Conservation (phyloP, 1,140 invertebrate genomes). For the Chironomus striatipennis region DNA sequence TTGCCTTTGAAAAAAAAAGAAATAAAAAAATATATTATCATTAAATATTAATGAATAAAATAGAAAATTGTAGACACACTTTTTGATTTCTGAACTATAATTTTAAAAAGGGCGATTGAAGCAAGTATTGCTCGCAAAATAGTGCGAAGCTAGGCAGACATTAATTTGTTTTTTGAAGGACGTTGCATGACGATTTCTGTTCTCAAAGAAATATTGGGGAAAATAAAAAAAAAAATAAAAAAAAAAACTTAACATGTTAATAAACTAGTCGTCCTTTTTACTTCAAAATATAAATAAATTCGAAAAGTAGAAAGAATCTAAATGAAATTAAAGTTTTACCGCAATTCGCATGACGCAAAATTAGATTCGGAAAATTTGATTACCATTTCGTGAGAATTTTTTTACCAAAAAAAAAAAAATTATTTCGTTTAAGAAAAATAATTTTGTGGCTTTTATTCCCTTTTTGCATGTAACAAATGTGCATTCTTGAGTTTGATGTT, state of each 20-base stretch:
- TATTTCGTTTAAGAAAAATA: not conserved
- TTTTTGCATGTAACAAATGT: constrained; percentile 9
- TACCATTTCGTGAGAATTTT: constrained; percentile 20
- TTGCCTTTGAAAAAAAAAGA: not conserved
- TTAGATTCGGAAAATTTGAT: constrained; percentile 22
- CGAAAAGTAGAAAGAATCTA: not conserved
- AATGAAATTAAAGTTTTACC: constrained; percentile 14
- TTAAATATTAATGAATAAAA: not conserved
- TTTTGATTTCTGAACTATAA: not conserved
- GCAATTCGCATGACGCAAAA: constrained; percentile 6
- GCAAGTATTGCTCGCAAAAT: constrained; percentile 10
- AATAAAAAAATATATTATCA: not conserved
- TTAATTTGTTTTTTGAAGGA: constrained; percentile 18
- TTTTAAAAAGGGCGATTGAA: not conserved
- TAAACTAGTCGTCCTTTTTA: not conserved
- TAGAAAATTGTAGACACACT: constrained; percentile 17
- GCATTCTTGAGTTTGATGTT: not conserved
- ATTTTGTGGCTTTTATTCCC: constrained; percentile 1
- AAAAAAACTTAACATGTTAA: constrained; percentile 7
- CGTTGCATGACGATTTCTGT: not conserved
- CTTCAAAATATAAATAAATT: not conserved
- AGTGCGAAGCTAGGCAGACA: constrained; percentile 10
- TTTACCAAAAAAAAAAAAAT: not conserved
- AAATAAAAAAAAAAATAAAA: too few species aligned
- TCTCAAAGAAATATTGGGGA: not conserved